Conservation (phyloP, 1,140 invertebrate genomes). For the Bursaphelenchus mucronatus region DNA sequence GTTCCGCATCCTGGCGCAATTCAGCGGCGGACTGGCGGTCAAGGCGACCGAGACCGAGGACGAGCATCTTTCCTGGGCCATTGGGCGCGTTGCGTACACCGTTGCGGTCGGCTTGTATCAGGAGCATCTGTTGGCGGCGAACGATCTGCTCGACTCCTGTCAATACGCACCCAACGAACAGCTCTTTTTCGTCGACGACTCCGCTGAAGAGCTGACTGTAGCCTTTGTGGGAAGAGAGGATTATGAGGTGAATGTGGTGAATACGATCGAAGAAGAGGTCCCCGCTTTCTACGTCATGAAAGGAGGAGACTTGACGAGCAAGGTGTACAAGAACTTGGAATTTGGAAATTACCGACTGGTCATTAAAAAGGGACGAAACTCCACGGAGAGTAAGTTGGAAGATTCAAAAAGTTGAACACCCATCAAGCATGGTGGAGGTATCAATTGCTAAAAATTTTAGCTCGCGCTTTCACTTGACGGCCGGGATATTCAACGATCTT, state of each 20-base stretch:
- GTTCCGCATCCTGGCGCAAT: background rate
- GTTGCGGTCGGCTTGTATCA: slow-evolving; percentile 1
- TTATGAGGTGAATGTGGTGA: background rate
- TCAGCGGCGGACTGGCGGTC: background rate
- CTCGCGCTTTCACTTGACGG: too few species aligned
- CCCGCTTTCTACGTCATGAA: background rate
- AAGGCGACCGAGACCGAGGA: background rate
- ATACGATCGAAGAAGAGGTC: slow-evolving; percentile 3
- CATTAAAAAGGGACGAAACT: slow-evolving; percentile 4
- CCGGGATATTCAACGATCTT: too few species aligned
- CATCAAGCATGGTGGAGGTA: too few species aligned
- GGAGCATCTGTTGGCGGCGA: background rate
- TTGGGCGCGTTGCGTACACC: background rate
- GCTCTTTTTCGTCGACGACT: slow-evolving; percentile 13
- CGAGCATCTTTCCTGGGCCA: background rate
- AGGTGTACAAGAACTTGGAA: background rate
- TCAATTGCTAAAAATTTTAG: too few species aligned
- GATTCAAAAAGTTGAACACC: too few species aligned
- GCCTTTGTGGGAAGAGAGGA: background rate
- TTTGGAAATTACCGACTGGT: slow-evolving; percentile 1
- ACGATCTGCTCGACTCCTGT: slow-evolving; percentile 18
- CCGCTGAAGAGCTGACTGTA: background rate
- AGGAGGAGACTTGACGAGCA: background rate
- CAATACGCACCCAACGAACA: slow-evolving; percentile 12
- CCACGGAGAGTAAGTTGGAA: too few species aligned